Evolutionary conservation across 2,888 invertebrate genomes (phyloP).

Genomic region (Eupithecia dodoneata): DNA sequence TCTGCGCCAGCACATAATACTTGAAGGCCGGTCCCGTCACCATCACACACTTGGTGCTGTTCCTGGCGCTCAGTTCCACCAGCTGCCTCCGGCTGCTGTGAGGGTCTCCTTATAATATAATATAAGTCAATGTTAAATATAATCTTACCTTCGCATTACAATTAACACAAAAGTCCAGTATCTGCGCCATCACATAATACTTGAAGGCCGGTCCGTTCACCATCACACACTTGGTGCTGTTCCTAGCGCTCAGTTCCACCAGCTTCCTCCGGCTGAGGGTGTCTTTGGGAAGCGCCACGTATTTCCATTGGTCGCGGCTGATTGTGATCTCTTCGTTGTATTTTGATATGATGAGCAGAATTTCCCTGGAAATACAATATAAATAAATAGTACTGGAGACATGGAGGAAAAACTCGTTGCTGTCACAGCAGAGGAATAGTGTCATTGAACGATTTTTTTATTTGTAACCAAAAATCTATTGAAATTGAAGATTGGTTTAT

Average conservation of each 20-base stretch:
- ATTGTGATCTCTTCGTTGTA: not conserved
- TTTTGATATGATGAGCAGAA: constrained; percentile 17
- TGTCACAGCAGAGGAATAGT: too few relatives aligned
- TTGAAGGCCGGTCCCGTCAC: not conserved
- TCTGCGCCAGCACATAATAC: constrained; percentile 13
- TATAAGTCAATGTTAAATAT: too few relatives aligned
- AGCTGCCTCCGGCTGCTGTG: not conserved
- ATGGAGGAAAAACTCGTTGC: too few relatives aligned
- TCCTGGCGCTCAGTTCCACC: not conserved
- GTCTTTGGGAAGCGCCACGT: not conserved
- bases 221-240: not conserved
- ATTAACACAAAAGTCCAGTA: constrained; percentile 19
- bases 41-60: not conserved
- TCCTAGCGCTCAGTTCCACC: not conserved
- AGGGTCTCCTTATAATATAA: not conserved
- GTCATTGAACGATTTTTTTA: too few relatives aligned
- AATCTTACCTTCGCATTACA: constrained; percentile 18
- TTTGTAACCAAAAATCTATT: too few relatives aligned
- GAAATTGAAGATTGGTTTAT: too few relatives aligned
- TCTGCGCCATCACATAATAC: constrained; percentile 13
- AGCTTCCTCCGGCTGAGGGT: not conserved
- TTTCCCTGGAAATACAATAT: constrained; percentile 15
- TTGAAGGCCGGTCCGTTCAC: constrained; percentile 1
- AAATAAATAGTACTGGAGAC: too few relatives aligned
- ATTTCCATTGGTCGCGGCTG: constrained; percentile 6